phyloP scores from a whole-genome alignment of 2,113 vertebrate species.

The Sphaerodactylus townsendi region DNA sequence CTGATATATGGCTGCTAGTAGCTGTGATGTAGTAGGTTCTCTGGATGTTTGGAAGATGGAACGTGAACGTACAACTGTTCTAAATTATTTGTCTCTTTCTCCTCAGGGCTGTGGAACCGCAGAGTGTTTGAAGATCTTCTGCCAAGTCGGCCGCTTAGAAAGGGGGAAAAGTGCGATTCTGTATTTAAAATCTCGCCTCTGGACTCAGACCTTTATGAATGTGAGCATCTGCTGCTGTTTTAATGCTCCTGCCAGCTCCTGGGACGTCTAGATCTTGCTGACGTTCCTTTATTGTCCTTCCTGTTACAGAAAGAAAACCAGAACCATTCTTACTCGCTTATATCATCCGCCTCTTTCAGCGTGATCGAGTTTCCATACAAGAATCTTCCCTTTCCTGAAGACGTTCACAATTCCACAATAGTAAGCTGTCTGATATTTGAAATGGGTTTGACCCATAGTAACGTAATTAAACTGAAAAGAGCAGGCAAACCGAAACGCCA shows the following conservation, averaged over 20 bases:
- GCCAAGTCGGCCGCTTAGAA: conserved; percentile 92
- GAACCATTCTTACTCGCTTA: conserved; percentile 90
- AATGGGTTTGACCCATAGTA: not conserved
- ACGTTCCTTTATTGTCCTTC: conserved; percentile 30
- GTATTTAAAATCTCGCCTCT: conserved; percentile 87
- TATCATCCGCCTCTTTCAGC: conserved; percentile 87
- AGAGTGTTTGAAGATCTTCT: conserved; percentile 85
- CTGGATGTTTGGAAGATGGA: not conserved
- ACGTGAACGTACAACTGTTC: not conserved
- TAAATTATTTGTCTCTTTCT: conserved; percentile 27
- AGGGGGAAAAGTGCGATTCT: conserved; percentile 89
- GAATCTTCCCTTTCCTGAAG: conserved; percentile 81
- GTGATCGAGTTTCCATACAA: conserved; percentile 97
- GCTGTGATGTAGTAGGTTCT: too few species aligned
- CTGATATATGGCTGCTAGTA: too few species aligned
- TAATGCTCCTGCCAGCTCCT: not conserved
- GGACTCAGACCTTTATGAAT: conserved; percentile 88
- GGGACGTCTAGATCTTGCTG: not conserved
- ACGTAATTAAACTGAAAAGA: not conserved
- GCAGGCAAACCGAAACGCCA: not conserved
- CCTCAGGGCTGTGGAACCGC: conserved; percentile 84
- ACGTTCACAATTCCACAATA: conserved; percentile 86
- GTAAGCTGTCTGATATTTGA: conserved; percentile 73
- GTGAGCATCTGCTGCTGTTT: conserved; percentile 69
- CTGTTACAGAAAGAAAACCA: conserved; percentile 85